Percentiles rank a stretch among this genome's conserved stretches.
These are phyloP conservation scores for Perithous albicinctus DNA, from an alignment of 2,888 invertebrate genomes.

Conservation along the genomic window DNA sequence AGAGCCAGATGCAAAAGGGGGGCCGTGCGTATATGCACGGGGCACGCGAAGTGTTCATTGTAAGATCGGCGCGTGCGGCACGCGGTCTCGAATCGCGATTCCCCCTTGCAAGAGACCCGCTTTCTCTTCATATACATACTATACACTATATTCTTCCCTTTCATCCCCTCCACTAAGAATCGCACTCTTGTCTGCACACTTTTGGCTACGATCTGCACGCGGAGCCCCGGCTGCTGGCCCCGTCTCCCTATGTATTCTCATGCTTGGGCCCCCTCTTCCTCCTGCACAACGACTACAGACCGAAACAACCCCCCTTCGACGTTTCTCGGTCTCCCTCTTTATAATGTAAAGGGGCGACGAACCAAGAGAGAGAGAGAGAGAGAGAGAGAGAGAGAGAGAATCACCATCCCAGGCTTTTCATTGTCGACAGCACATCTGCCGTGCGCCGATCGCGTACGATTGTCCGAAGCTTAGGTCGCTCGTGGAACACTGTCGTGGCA, in stretches of 20 bases:
- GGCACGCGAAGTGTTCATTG: slow-evolving; percentile 83
- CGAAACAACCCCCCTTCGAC: slow-evolving; percentile 65
- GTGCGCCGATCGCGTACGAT: slow-evolving; percentile 81
- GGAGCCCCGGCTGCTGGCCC: slow-evolving; percentile 54
- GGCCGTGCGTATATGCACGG: slow-evolving; percentile 67
- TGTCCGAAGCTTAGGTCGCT: slow-evolving; percentile 81
- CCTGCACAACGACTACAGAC: slow-evolving; percentile 58
- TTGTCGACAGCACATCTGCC: slow-evolving; percentile 84
- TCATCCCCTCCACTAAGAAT: slow-evolving; percentile 68
- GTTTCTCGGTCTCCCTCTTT: slow-evolving; percentile 80
- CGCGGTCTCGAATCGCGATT: slow-evolving; percentile 76
- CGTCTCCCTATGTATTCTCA: slow-evolving; percentile 66
- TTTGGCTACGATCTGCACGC: slow-evolving; percentile 49
- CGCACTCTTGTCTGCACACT: slow-evolving; percentile 62
- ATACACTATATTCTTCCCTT: slow-evolving; percentile 61
- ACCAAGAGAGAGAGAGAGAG: slow-evolving; percentile 61
- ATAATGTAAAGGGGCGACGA: slow-evolving; percentile 67
- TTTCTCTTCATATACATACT: slow-evolving; percentile 24
- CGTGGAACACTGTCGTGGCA: slow-evolving; percentile 52
- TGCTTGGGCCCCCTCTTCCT: slow-evolving; percentile 69
- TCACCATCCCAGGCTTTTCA: slow-evolving; percentile 72
- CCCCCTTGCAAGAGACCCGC: slow-evolving; percentile 70
- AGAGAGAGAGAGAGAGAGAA: slow-evolving; percentile 68
- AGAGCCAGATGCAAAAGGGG: slow-evolving; percentile 69
- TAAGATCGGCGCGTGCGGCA: slow-evolving; percentile 84